Evolutionary conservation across 2,113 vertebrate genomes (phyloP), one percentile per base, ranked within the genome.

Genomic region (Ranitomeya imitator): DNA sequence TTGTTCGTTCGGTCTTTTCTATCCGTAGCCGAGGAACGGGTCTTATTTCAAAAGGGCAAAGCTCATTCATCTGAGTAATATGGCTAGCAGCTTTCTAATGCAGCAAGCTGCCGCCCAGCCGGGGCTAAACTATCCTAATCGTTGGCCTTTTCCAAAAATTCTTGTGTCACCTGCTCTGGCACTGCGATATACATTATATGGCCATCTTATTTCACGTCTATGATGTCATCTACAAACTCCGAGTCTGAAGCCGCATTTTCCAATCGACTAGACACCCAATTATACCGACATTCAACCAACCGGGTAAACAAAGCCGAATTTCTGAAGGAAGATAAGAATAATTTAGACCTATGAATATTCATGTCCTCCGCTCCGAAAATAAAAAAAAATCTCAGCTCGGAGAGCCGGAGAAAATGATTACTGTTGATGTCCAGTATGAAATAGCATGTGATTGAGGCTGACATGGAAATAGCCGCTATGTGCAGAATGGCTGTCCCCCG

Each of bases 301-400:
- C 37, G 67, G 84, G 84, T 74, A 76, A 85, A 85, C 69, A 85
- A 59, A 60, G 84, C 55, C 19, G 71, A 73, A 45, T 59, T 85
- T 85, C 54, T n/a, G 67, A 37, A 37, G 84, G 57, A 85, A 37
- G 81, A 83, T 52, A 51, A 83, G 84, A 74, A 85, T 85, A 85
- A 85, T 85, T 74, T 73, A 60, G 31, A 6, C 26, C 54, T 45
- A 85, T 85, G 84, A 85, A 85, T 85, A 85, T 85, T 85, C 84
- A 85, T 85, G 84, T 37, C 18, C 84, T 19, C 69, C 23, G 54
- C 67, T 31, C 63, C 19, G 45, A 83, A 74, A 85, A 74, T 55
- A 31, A 45, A 45, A 45, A 45, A 45, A 45, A 45, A 45, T 45
- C 37, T 45, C 67, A 26, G 15, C 54, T 60, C 55, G 1, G 19